Base-by-base conservation (phyloP, 1,140 invertebrate genomes). In the Bombus haemorrhoidalis region DNA sequence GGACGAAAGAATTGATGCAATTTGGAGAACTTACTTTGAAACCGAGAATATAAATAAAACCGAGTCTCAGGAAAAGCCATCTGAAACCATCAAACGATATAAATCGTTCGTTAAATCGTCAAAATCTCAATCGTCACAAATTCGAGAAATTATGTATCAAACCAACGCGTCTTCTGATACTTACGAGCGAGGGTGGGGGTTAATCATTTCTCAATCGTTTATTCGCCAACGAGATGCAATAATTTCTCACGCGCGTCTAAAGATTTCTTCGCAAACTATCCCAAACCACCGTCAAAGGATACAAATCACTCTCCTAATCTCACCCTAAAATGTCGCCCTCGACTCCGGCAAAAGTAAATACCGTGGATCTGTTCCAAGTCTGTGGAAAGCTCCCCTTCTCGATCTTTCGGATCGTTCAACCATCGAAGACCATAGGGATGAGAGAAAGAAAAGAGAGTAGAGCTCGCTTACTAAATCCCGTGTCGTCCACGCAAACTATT, bases 401-500 rank as follows among this genome's bases (percentile, higher is more conserved):
- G 34, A 68, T 68, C 66, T n/a, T 32, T 8, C 32, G 1, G 37
- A 69, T 69, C 68, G 68, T 37, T 12, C 25, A n/a, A 13, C 6
- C 69, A 41, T 28, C 6, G 22, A 22, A 22, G 9, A n/a, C 25
- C 59, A n/a, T 28, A 62, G 28, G 28, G 59, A 62, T n/a, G 12
- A 62, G 32, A 12, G 37, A 18, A 25, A 10, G 74, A 22, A 37
- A 37, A 39, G 22, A 39, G 15, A 37, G 10, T 82, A 66, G 79
- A 82, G 81, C 68, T 85, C 86, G 88, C 81, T 89, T 89, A 86
- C 83, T 87, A 85, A 92, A 88, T 91, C 87, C 87, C 76, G 78
- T 87, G 72, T 82, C 75, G 88, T 90, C 86, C 84, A 89, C 84
- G 86, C 72, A 75, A 77, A 85, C 90, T 93, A 93, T 93, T 92